Evolutionary conservation across 2,797 vertebrate species (phyloP).

Genomic region (Gorsachius magnificus): DNA sequence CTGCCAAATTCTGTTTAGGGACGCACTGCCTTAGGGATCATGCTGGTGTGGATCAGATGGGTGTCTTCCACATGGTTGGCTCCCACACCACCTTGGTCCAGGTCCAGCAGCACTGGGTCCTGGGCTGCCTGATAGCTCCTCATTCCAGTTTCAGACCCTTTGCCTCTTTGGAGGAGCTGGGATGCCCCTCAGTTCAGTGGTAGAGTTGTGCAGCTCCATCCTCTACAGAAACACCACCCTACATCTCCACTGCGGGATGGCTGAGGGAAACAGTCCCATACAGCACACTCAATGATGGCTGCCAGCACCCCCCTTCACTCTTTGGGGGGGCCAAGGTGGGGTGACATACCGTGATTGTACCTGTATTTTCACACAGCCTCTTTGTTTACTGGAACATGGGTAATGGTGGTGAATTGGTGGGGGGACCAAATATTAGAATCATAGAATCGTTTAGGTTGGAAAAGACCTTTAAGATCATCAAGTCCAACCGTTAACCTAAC

Average conservation of each 20-base stretch:
- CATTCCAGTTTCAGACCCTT: neutral
- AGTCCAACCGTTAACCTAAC: too few relatives aligned
- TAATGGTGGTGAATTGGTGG: neutral
- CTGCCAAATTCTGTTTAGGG: neutral
- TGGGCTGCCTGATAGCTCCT: neutral
- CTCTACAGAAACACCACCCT: neutral
- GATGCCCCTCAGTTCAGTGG: neutral
- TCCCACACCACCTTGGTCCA: neutral
- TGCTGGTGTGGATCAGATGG: neutral
- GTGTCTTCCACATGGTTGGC: neutral
- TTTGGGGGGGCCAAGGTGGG: neutral
- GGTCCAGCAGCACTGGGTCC: neutral
- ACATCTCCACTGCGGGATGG: fast-evolving
- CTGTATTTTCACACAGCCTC: neutral
- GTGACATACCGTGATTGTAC: neutral
- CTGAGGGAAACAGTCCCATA: neutral
- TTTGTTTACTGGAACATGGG: neutral
- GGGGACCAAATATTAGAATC: neutral
- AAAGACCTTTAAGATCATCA: too few relatives aligned
- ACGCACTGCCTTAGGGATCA: neutral
- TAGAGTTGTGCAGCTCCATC: neutral
- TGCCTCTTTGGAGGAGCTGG: neutral
- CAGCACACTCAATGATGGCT: neutral
- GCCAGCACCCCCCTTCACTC: neutral
- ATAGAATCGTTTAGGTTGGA: too few relatives aligned